Conservation (phyloP, 2,888 invertebrate species). For the Pomacea canaliculata region DNA sequence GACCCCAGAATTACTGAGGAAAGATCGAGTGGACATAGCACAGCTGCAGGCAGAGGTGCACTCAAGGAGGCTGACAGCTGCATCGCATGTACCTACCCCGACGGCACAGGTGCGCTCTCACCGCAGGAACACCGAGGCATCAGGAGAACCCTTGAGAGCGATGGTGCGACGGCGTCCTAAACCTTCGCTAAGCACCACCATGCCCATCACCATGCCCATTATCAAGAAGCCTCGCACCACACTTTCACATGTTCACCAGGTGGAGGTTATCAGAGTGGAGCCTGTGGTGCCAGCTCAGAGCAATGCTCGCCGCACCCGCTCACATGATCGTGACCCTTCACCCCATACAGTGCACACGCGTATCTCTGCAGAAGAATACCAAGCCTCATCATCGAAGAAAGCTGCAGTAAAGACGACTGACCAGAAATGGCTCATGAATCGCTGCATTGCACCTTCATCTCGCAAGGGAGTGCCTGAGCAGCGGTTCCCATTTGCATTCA, state of each 20-base stretch:
- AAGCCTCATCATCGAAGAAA: neutral
- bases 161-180: constrained; percentile 25
- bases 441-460: constrained; percentile 2
- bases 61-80: too few relatives aligned
- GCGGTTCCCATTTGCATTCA: constrained; percentile 10
- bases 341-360: constrained; percentile 28
- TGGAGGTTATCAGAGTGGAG: constrained; percentile 26
- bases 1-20: too few relatives aligned
- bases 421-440: constrained; percentile 28
- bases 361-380: constrained; percentile 15
- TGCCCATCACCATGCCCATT: neutral
- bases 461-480: neutral
- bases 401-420: neutral
- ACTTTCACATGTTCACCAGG: neutral
- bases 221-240: neutral
- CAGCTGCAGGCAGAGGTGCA: too few relatives aligned
- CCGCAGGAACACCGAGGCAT: neutral
- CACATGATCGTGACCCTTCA: neutral
- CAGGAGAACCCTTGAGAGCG: constrained; percentile 9
- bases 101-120: neutral
- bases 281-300: constrained; percentile 5
- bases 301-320: constrained; percentile 6
- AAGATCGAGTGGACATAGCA: too few relatives aligned
- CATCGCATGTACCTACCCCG: too few relatives aligned
- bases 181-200: neutral